A percentile compares a stretch with the other conserved stretches of the same genome.
These are phyloP conservation scores for Noctua comes DNA, from an alignment of 2,888 invertebrate species.

Conservation along the genomic window DNA sequence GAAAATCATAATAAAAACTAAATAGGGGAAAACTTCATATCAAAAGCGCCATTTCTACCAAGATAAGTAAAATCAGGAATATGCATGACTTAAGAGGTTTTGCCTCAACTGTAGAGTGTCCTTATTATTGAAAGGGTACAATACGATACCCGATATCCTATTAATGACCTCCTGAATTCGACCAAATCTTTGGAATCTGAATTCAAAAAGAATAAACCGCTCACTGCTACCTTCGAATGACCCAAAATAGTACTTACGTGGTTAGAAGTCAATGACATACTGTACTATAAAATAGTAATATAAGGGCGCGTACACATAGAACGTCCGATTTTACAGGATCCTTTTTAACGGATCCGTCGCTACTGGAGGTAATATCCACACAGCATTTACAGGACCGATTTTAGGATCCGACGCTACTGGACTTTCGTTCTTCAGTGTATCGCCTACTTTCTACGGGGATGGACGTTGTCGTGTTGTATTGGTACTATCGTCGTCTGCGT, in stretches of 20 bases:
- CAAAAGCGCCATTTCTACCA: background rate
- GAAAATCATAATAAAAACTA: background rate
- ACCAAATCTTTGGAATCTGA: background rate
- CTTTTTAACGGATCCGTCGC: too few species aligned
- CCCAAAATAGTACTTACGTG: background rate
- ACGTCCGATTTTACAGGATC: too few species aligned
- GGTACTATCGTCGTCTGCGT: too few species aligned
- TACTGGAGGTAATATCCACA: too few species aligned
- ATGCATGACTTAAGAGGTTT: background rate
- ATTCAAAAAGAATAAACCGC: background rate
- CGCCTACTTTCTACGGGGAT: too few species aligned
- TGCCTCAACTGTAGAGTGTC: background rate
- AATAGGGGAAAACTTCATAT: background rate
- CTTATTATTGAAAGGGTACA: background rate
- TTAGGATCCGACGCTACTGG: too few species aligned
- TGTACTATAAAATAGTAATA: background rate
- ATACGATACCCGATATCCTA: too few species aligned
- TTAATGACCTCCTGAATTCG: background rate
- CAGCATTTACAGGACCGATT: too few species aligned
- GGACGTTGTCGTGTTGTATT: too few species aligned
- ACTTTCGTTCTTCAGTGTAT: too few species aligned
- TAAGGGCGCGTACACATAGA: too few species aligned
- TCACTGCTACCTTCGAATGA: background rate
- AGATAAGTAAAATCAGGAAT: background rate
- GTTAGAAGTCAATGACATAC: background rate